A percentile compares a stretch with the other conserved stretches of the same genome.
phyloP scores from a whole-genome alignment of 2,113 vertebrate genomes.

The Labeo rohita region DNA sequence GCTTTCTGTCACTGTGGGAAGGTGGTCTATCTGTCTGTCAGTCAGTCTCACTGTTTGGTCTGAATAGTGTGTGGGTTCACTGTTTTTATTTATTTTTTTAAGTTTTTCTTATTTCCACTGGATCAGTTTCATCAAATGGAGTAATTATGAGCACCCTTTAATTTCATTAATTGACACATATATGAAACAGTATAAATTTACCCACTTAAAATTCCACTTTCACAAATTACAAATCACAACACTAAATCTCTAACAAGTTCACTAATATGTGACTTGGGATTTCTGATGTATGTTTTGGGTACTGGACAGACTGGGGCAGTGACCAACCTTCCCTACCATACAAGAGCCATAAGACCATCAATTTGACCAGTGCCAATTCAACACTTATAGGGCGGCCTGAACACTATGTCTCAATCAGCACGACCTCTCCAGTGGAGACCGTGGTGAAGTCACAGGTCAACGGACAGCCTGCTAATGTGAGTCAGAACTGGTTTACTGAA shows the following conservation, averaged over 20 bases:
- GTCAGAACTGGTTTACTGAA: constrained; percentile 54
- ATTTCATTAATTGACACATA: not conserved
- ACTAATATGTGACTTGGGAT: not conserved
- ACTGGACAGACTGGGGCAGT: constrained; percentile 82
- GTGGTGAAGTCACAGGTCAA: constrained; percentile 70
- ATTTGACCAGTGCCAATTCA: constrained; percentile 87
- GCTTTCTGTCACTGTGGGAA: constrained; percentile 70
- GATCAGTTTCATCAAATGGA: not conserved
- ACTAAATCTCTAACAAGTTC: constrained; percentile 1
- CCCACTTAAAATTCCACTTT: not conserved
- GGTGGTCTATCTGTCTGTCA: constrained; percentile 67
- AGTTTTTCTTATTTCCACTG: not conserved
- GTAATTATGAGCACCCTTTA: not conserved
- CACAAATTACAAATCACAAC: not conserved
- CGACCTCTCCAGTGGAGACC: constrained; percentile 65
- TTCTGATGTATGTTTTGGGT: constrained; percentile 48
- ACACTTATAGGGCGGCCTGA: constrained; percentile 85
- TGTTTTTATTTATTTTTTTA: not conserved
- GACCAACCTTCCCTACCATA: constrained; percentile 80
- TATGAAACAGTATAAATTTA: not conserved
- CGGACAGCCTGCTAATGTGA: constrained; percentile 79
- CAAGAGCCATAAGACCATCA: constrained; percentile 87
- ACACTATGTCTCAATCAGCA: constrained; percentile 78
- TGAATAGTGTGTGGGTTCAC: not conserved
- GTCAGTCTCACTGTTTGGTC: not conserved